phyloP scores from a whole-genome alignment of 2,888 invertebrate genomes.

The Empis livida region DNA sequence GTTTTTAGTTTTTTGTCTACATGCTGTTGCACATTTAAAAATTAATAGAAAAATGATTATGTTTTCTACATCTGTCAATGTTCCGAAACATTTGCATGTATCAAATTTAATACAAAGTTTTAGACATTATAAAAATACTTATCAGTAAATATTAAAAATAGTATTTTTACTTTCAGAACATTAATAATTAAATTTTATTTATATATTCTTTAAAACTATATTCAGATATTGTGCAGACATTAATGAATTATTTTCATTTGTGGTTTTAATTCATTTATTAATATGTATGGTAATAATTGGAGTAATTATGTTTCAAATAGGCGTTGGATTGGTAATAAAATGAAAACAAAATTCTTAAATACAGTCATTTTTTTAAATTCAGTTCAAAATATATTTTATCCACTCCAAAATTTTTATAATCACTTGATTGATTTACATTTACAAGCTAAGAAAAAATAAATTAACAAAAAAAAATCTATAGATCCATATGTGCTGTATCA shows the following conservation, averaged over 20 bases:
- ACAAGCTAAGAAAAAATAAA: too few species aligned
- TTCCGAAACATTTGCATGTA: conserved; percentile 20
- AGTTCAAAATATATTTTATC: too few species aligned
- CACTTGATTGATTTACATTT: too few species aligned
- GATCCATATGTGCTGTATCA: too few species aligned
- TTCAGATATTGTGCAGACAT: conserved; percentile 17
- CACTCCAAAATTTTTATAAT: too few species aligned
- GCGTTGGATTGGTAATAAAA: conserved; percentile 22
- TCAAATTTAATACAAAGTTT: conserved; percentile 24
- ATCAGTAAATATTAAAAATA: conserved; percentile 9
- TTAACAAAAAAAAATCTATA: too few species aligned
- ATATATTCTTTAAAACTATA: too few species aligned
- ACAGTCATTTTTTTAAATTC: too few species aligned
- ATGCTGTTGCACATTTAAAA: conserved; percentile 20
- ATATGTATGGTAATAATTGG: conserved; percentile 22
- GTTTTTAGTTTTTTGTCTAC: conserved; percentile 23
- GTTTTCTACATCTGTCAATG: conserved; percentile 18
- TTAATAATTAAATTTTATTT: too few species aligned
- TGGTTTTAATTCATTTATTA: conserved; percentile 24
- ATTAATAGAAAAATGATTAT: conserved; percentile 19
- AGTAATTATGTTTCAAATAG: conserved; percentile 21
- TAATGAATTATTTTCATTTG: conserved; percentile 20
- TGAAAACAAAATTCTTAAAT: too few species aligned
- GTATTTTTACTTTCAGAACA: too few species aligned
- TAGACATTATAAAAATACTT: conserved; percentile 20